Evolutionary conservation across 2,888 invertebrate species (phyloP).

Genomic region (Frankliniella intonsa): DNA sequence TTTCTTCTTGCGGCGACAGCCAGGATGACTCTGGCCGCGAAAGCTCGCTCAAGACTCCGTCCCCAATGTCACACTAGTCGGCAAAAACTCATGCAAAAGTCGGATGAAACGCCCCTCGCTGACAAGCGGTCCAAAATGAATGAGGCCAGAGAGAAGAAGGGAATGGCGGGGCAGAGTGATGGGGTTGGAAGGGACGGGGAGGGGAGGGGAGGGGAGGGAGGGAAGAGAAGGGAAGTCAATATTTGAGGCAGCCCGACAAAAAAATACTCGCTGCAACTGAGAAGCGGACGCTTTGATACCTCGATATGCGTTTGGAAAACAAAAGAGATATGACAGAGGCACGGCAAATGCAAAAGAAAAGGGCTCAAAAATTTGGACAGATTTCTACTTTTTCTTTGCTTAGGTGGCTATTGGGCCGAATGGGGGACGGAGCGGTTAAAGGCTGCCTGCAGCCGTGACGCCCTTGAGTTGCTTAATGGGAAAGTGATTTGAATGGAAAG

Average conservation of each 20-base stretch:
- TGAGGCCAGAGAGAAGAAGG: neutral
- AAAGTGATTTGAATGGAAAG: neutral
- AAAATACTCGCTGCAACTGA: too few species aligned
- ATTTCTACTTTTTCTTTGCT: too few species aligned
- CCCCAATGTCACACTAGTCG: slow-evolving; percentile 13
- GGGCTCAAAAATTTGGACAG: too few species aligned
- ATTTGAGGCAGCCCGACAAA: neutral
- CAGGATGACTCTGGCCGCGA: slow-evolving; percentile 11
- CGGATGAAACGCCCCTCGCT: neutral
- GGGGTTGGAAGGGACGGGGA: neutral
- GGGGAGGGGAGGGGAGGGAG: neutral
- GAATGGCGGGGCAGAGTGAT: neutral
- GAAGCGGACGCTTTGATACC: too few species aligned
- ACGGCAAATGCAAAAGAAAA: too few species aligned
- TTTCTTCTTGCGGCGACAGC: slow-evolving; percentile 6
- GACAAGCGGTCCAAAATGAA: slow-evolving; percentile 1
- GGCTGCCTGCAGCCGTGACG: neutral
- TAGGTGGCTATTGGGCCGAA: neutral
- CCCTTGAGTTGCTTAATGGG: neutral
- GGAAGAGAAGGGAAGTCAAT: neutral
- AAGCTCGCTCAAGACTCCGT: neutral
- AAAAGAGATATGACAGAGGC: too few species aligned
- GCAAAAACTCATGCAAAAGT: slow-evolving; percentile 17
- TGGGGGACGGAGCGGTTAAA: neutral
- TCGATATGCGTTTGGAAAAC: too few species aligned